Conservation (phyloP, 2,888 invertebrate genomes). For the Chesias legatella region DNA sequence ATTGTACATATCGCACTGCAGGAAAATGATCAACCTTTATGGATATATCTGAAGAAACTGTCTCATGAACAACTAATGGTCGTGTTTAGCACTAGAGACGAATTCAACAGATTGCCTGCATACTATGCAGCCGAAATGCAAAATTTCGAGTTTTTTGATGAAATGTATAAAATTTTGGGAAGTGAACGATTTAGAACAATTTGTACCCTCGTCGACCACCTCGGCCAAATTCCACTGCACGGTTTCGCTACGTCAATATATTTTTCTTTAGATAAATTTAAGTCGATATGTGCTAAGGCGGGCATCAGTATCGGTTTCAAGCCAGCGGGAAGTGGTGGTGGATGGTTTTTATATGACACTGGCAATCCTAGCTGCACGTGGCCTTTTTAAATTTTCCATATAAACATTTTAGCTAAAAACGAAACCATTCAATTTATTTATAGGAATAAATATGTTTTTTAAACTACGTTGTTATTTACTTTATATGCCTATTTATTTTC, state of each 20-base stretch:
- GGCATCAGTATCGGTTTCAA: slow-evolving; percentile 2
- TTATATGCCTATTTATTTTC: no score
- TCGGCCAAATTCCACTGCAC: slow-evolving; percentile 2
- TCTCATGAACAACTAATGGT: slow-evolving; percentile 1
- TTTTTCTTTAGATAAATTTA: slow-evolving; percentile 1
- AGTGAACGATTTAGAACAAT: slow-evolving; percentile 1
- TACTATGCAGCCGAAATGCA: slow-evolving; percentile 4
- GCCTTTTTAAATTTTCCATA: not conserved
- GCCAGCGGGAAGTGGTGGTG: not conserved
- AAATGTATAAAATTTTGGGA: not conserved
- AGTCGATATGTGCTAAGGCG: not conserved
- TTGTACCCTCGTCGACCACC: slow-evolving; percentile 2
- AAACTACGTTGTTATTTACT: no score
- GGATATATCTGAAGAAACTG: slow-evolving; percentile 4
- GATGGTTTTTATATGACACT: slow-evolving; percentile 10
- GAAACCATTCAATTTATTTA: no score
- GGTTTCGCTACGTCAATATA: not conserved
- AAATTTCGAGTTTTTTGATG: slow-evolving; percentile 5
- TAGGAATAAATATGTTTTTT: no score
- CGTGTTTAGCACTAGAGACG: slow-evolving; percentile 4
- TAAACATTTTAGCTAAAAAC: no score
- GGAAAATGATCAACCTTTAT: not conserved
- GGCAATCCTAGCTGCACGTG: slow-evolving; percentile 1
- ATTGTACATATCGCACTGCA: slow-evolving; percentile 1
- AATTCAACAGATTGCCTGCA: not conserved